Evolutionary conservation across 2,797 vertebrate species (phyloP), one percentile per base, ranked within the genome.

Genomic region (Paratrypauchen microcephalus): DNA sequence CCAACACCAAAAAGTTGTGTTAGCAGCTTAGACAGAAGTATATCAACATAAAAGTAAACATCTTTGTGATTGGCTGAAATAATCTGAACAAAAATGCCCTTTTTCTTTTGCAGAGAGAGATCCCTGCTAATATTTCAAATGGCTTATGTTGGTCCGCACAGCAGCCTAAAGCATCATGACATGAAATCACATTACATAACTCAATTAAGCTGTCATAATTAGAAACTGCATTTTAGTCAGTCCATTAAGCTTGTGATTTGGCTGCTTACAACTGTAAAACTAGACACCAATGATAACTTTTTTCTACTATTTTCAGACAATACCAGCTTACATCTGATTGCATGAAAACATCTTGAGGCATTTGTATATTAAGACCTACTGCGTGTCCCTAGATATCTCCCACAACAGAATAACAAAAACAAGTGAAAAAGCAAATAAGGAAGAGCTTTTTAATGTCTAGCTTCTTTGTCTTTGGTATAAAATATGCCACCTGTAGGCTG

Each of bases 391-490:
- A 19, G 61, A 65, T 90, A 79, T 84, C 71, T 69, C 61, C 84
- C 75, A 82, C 55, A 57, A 81, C 45, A 79, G 83, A 78, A 81
- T 80, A 77, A 85, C 72, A 66, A 50, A 65, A 65, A 65, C 24
- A 66, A 66, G 69, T 78, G 78, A 69, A 81, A 70, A 80, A 80
- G 86, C 69, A 91, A 92, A 86, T 67, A 86, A 92, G 87, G 90
- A 91, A 91, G 77, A 89, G 93, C 86, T 92, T 93, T 94, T 92
- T 93, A 94, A 94, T 93, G 93, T 90, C 94, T 95, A 94, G 93
- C 92, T 92, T 95, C 94, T 95, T 96, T 93, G 94, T 99, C 96
- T 99, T 98, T 99, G 96, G 97, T 99, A 98, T 99, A 96, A 97
- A 98, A 97, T 95, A 94, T 94, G 96, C 95, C 96, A 94, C 95